phyloP scores from a whole-genome alignment of 2,888 invertebrate genomes.

The Drosophila crucigera region DNA sequence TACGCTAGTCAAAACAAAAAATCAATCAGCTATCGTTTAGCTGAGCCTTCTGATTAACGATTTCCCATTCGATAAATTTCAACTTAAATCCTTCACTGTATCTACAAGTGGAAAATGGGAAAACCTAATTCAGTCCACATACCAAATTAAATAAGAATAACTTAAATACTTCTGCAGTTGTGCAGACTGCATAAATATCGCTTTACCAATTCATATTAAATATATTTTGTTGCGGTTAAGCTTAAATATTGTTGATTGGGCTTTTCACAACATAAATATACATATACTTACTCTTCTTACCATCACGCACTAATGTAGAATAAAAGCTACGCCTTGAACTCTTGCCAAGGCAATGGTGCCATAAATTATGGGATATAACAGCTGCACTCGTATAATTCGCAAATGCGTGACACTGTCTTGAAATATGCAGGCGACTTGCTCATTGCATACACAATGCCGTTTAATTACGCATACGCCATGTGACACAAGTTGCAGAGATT shows the following conservation, averaged over 20 bases:
- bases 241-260: conserved; percentile 44
- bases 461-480: conserved; percentile 52
- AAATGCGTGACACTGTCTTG: conserved; percentile 26
- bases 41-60: background rate
- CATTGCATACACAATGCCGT: conserved; percentile 31
- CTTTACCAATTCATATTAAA: background rate
- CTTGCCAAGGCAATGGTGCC: conserved; percentile 20
- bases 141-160: background rate
- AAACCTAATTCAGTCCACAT: background rate
- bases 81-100: background rate
- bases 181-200: background rate
- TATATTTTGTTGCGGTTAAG: background rate
- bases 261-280: conserved; percentile 14
- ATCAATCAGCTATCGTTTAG: background rate
- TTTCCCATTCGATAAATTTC: background rate
- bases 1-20: background rate
- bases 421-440: conserved; percentile 20
- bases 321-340: conserved; percentile 18
- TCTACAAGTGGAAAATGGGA: background rate
- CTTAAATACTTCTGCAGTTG: background rate
- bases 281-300: background rate
- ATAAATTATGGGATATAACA: conserved; percentile 24
- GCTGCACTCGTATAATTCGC: conserved; percentile 29
- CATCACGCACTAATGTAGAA: background rate
- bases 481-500: conserved; percentile 22